Evolutionary conservation across 2,888 invertebrate genomes (phyloP), one percentile per base, ranked within the genome.

Genomic region (Celastrina argiolus): DNA sequence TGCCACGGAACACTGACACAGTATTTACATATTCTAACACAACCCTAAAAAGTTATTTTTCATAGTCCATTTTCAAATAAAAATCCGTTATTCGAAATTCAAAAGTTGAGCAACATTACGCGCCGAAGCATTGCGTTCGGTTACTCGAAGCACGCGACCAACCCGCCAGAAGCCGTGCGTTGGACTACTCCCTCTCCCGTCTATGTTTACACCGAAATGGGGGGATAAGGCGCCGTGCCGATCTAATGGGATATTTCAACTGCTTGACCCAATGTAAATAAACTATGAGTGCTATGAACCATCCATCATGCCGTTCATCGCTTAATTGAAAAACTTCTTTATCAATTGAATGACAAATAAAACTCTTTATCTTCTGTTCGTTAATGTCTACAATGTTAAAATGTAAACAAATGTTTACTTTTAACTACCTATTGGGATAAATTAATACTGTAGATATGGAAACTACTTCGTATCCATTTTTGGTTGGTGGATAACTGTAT

Each of bases 171-270:
- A 77, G 81, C 77, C 83, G 84, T 81, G 81, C 80, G 80, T 81
- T 79, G 83, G 85, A 91, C 90, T 91, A 90, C 84, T 85, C 88
- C 87, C 86, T 85, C 83, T 84, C 84, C 84, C 82, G 82, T 85
- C 84, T 85, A 78, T 85, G 85, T 88, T 87, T 89, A 87, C 87
- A 81, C 77, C 76, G 84, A 87, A 87, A 84, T 83, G 88, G 82
- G 85, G 88, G 84, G 81, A 81, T 74, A 80, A 82, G 84, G 84
- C 86, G 83, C 83, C 81, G 79, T 72, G 71, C 75, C 72, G 76
- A 78, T 80, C 79, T 78, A 79, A 75, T 78, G 80, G 80, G 78
- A 78, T 76, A 78, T 77, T 77, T 78, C 76, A 81, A 80, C 79
- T 78, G 80, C 81, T 83, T 82, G 79, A 82, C 81, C 80, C 79